phyloP scores from a whole-genome alignment of 2,113 vertebrate species.

The Periophthalmus modestus region DNA sequence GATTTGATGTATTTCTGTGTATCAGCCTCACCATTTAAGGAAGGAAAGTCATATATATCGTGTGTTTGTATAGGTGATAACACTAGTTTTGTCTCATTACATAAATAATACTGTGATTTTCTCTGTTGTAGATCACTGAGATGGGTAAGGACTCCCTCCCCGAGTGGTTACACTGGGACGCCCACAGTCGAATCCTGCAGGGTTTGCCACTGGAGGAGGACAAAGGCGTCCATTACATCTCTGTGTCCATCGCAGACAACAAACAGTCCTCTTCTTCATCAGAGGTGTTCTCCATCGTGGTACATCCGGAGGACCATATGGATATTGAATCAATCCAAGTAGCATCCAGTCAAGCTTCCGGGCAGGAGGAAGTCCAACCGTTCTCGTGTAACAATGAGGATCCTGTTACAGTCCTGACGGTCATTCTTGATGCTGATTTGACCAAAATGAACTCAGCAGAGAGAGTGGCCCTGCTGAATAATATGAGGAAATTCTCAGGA shows the following conservation, averaged over 20 bases:
- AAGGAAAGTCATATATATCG: too few relatives aligned
- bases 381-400: conserved; percentile 85
- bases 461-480: conserved; percentile 85
- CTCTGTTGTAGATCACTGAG: conserved; percentile 82
- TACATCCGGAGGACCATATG: conserved; percentile 89
- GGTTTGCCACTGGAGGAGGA: conserved; percentile 92
- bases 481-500: conserved; percentile 90
- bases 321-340: conserved; percentile 81
- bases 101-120: background rate
- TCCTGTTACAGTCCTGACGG: conserved; percentile 90
- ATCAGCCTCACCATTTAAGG: conserved; percentile 1
- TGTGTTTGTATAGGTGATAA: too few relatives aligned
- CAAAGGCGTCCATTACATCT: conserved; percentile 93
- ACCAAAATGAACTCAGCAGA: conserved; percentile 94
- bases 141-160: conserved; percentile 88
- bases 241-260: conserved; percentile 79
- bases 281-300: conserved; percentile 91
- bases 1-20: conserved; percentile 49
- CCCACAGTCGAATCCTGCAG: conserved; percentile 76
- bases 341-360: conserved; percentile 64
- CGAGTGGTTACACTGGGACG: conserved; percentile 91
- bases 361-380: conserved; percentile 61
- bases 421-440: conserved; percentile 95
- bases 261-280: conserved; percentile 68
- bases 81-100: background rate